Evolutionary conservation across 1,140 invertebrate genomes (phyloP).

Genomic region (Kradibia gibbosae): DNA sequence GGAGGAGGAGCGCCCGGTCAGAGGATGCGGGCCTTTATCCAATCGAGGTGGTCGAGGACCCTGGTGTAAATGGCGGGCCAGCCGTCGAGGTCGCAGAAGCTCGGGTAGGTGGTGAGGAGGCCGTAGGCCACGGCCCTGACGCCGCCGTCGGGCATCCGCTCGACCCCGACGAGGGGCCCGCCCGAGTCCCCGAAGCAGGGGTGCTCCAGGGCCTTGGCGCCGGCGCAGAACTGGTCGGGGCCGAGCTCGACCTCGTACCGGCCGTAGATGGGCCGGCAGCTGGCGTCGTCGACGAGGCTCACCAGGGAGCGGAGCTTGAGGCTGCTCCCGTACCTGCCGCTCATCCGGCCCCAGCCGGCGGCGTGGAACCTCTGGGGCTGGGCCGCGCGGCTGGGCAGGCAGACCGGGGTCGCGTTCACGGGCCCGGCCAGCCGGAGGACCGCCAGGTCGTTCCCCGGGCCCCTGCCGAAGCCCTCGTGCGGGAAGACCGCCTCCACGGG

Average conservation of each 20-base stretch:
- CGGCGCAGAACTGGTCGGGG: constrained; percentile 66
- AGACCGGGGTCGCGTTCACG: constrained; percentile 50
- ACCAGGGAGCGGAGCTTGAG: neutral
- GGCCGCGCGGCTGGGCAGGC: constrained; percentile 1
- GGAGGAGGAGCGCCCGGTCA: too few species aligned
- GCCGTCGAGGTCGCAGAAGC: constrained; percentile 13
- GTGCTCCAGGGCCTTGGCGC: constrained; percentile 68
- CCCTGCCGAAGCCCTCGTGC: constrained; percentile 67
- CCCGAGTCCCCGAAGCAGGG: constrained; percentile 77
- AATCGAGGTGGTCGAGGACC: constrained; percentile 4
- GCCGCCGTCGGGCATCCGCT: constrained; percentile 28
- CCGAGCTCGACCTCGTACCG: neutral
- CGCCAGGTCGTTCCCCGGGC: constrained; percentile 71
- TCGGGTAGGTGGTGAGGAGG: constrained; percentile 28
- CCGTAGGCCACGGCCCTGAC: constrained; percentile 28
- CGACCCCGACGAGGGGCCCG: constrained; percentile 73
- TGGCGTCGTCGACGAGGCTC: neutral
- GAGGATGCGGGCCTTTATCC: neutral
- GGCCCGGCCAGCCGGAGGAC: constrained; percentile 66
- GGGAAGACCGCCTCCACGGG: constrained; percentile 63
- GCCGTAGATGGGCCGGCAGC: neutral
- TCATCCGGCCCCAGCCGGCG: constrained; percentile 38
- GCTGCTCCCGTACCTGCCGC: neutral
- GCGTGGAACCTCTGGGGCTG: constrained; percentile 12
- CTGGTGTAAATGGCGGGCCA: constrained; percentile 23